Base-by-base conservation (phyloP, 2,888 invertebrate genomes). In the Cataglyphis albicans region DNA sequence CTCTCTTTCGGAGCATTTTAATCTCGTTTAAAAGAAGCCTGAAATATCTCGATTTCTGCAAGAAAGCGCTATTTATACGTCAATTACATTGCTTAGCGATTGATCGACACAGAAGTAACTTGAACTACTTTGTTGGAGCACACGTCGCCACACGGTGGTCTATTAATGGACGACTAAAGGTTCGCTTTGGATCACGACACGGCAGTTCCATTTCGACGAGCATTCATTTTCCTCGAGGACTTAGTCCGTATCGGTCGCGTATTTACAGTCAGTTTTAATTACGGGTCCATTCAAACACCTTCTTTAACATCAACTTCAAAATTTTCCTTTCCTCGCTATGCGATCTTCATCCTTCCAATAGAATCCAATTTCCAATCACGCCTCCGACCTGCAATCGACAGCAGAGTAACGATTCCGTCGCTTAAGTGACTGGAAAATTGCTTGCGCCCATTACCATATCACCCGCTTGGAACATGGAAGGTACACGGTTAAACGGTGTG, bases 321-420 rank as follows among this genome's bases (percentile, higher is more conserved):
- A 25, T 29, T 81, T n/a, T 12, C 9, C 25, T 29, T 68, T 63
- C 48, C 21, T 7, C 25, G 5, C 9, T 41, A 52, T 35, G 29
- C 80, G 38, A n/a, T n/a, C 29, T 25, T 59, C 59, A 41, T 59
- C 32, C 44, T 61, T 68, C 5, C 55, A 70, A 83, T 84, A 55
- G 57, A 44, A 86, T 86, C 82, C 83, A 88, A 88, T 88, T 88
- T 88, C 76, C 83, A 88, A 88, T 84, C 88, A 84, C 72, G 73
- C 65, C 76, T 68, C 70, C 73, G 68, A 81, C 76, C 68, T 81
- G 82, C 48, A 81, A 83, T 74, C 81, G 65, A 81, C 65, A 68
- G 70, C 75, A 67, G 44, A 75, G 78, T 88, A 88, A 88, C 84
- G 81, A 86, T 70, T 67, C 78, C 65, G 67, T 21, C 64, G 82